Evolutionary conservation across 2,888 invertebrate species (phyloP).

Genomic region (Trichogramma evanescens): DNA sequence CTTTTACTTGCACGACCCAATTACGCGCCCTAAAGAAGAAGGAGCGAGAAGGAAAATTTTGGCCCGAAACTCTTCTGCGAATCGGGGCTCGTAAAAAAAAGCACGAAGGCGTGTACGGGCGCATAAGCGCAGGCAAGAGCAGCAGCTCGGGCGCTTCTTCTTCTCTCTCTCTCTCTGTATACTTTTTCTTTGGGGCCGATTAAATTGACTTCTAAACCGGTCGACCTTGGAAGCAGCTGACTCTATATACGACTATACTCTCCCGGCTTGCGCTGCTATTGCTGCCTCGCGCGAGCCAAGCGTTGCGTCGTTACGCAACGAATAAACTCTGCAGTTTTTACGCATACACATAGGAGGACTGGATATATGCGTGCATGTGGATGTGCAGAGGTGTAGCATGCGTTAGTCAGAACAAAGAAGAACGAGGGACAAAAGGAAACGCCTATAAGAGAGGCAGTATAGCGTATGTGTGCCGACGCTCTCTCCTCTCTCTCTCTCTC

Average conservation of each 20-base stretch:
- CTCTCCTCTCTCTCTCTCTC: too few species aligned
- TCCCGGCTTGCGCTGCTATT: background rate
- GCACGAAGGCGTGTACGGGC: background rate
- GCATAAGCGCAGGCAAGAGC: background rate
- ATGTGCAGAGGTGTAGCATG: too few species aligned
- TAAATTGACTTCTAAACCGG: conserved; percentile 25
- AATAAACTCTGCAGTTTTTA: background rate
- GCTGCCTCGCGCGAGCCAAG: conserved; percentile 6
- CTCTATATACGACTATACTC: conserved; percentile 10
- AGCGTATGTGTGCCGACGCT: too few species aligned
- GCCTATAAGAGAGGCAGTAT: too few species aligned
- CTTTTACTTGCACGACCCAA: too few species aligned
- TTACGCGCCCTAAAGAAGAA: background rate
- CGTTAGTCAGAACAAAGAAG: too few species aligned
- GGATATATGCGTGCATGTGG: too few species aligned
- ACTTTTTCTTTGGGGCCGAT: background rate
- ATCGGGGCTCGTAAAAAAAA: background rate
- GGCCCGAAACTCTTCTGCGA: background rate
- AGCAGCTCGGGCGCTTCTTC: background rate
- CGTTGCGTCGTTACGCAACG: conserved; percentile 13
- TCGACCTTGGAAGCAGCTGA: conserved; percentile 36
- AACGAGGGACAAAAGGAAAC: too few species aligned
- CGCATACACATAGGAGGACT: conserved; percentile 8
- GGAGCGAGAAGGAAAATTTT: conserved; percentile 2
- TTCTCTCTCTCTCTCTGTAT: background rate